A percentile compares a stretch with the other conserved stretches of the same genome.
These are phyloP conservation scores for Myiozetetes cayanensis DNA, from an alignment of 2,113 vertebrate species.

Conservation along the genomic window DNA sequence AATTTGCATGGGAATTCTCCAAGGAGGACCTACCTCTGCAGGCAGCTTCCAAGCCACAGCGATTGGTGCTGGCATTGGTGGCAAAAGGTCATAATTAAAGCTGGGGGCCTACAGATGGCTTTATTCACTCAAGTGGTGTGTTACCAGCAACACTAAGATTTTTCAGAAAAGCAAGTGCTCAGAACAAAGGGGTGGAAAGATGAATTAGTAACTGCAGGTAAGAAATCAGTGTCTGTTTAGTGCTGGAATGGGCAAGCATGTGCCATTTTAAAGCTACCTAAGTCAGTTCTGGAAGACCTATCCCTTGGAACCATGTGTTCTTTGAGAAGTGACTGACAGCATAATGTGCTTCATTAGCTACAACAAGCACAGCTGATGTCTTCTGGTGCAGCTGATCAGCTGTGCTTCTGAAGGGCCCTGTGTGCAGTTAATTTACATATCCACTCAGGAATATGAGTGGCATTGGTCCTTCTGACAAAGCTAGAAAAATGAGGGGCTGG, in stretches of 20 bases:
- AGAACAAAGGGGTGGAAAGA: background rate
- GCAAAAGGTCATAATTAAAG: background rate
- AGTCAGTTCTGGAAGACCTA: background rate
- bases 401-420: background rate
- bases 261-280: background rate
- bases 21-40: background rate
- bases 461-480: background rate
- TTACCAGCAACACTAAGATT: background rate
- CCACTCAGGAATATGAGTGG: fast-evolving
- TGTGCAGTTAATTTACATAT: background rate
- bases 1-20: background rate
- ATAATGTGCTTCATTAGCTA: fast-evolving
- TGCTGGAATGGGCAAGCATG: background rate
- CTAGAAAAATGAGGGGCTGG: background rate
- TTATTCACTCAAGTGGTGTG: background rate
- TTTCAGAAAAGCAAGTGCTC: background rate
- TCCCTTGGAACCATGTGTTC: background rate
- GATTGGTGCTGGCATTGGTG: background rate
- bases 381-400: background rate
- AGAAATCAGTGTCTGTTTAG: background rate
- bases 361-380: background rate
- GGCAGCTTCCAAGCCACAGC: background rate
- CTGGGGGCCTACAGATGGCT: background rate
- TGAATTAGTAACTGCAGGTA: background rate
- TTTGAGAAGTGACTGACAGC: background rate